Conservation (phyloP, 2,113 vertebrate genomes). For the Platysteira castanea region DNA sequence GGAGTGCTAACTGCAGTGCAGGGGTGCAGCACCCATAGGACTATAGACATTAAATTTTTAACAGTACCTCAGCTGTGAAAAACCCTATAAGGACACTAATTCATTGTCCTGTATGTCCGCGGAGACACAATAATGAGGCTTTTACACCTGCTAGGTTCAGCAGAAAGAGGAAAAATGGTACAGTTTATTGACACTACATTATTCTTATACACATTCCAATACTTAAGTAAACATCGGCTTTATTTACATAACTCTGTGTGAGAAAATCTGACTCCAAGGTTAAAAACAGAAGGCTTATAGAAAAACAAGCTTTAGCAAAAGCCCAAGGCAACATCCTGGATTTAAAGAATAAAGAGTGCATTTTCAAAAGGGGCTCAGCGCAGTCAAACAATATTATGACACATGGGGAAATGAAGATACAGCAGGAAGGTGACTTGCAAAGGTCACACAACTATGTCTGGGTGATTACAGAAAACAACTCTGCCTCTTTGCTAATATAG, state of each 20-base stretch:
- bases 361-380: background rate
- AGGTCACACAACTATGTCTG: background rate
- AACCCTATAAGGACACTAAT: background rate
- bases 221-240: too few relatives aligned
- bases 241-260: too few relatives aligned
- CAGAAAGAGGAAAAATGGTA: too few relatives aligned
- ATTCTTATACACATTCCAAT: too few relatives aligned
- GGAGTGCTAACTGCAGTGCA: background rate
- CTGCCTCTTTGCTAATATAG: background rate
- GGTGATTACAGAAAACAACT: background rate
- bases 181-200: too few relatives aligned
- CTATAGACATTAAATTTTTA: background rate
- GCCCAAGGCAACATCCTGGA: too few relatives aligned
- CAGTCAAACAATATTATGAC: background rate
- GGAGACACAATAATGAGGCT: too few relatives aligned
- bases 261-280: too few relatives aligned
- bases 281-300: too few relatives aligned
- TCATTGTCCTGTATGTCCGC: background rate
- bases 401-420: background rate
- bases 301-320: too few relatives aligned
- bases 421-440: background rate
- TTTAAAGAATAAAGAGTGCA: background rate
- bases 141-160: too few relatives aligned
- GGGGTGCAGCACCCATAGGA: background rate
- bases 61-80: background rate